Evolutionary conservation across 2,113 vertebrate species (phyloP).

Genomic region (Rhabdornis inornatus): DNA sequence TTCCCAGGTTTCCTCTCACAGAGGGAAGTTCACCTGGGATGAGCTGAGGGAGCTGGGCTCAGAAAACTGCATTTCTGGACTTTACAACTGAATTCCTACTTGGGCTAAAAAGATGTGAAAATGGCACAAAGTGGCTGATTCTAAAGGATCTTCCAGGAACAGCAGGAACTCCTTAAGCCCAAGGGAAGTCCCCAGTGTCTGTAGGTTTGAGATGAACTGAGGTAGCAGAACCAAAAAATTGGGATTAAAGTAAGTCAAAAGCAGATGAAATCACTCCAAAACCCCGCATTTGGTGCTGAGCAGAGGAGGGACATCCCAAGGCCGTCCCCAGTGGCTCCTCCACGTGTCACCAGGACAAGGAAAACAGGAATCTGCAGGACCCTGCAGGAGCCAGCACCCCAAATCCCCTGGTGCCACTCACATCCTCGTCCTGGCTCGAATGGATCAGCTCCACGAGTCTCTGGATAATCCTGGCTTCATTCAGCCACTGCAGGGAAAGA

Average conservation of each 20-base stretch:
- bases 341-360: accelerated
- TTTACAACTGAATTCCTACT: neutral
- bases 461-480: slow-evolving; percentile 88
- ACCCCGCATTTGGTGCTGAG: neutral
- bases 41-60: neutral
- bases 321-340: neutral
- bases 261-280: neutral
- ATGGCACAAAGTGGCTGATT: neutral
- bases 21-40: neutral
- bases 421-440: slow-evolving; percentile 91
- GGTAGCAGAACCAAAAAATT: neutral
- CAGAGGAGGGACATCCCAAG: neutral
- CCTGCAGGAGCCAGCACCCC: neutral
- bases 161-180: neutral
- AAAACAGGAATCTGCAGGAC: neutral
- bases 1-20: neutral
- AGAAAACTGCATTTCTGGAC: neutral
- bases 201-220: neutral
- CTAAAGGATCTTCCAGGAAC: neutral
- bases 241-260: neutral
- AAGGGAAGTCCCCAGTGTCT: neutral
- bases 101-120: neutral
- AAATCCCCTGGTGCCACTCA: slow-evolving; percentile 60
- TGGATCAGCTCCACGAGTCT: slow-evolving; percentile 89
- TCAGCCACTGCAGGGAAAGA: slow-evolving; percentile 84